Base-by-base conservation (phyloP, 2,888 invertebrate genomes). In the Rotaria magnacalcarata region DNA sequence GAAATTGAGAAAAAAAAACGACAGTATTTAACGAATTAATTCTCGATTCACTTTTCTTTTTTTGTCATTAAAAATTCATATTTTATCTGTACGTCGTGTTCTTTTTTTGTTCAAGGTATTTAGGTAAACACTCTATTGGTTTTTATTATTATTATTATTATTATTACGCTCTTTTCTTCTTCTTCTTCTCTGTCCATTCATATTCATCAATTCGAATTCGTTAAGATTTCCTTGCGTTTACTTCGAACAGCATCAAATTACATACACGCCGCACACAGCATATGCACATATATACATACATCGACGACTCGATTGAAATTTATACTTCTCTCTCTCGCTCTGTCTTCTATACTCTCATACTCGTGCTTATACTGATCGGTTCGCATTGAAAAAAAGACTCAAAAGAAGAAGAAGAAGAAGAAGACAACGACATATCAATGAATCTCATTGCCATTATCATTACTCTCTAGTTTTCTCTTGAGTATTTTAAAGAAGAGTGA, bases 161-260 rank as follows among this genome's bases (percentile, higher is more conserved):
- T 54, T 54, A 54, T 54, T 54, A 54, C 54, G 3, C 21, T 16
- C 34, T 67, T 34, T 67, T 27, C 67, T 67, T 67, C 67, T 67
- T 67, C 67, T 67, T 67, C 67, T 11, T 34, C 67, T 27, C 27
- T 34, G 24, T 24, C 8, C 6, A 56, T 56, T 56, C 56, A 56
- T 21, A 67, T 67, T 34, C 67, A 67, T 67, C 34, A 67, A 67
- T 67, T 6, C 67, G 34, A 67, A 41, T 67, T 67, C 67, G 67
- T 67, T 67, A 67, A 67, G 67, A 67, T 67, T 34, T 67, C 34
- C 67, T 67, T 67, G 67, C 34, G 16, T 11, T 67, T 41, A 67
- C 27, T 41, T 67, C 67, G 67, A 41, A 67, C 67, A 67, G 67
- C 34, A 19, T 67, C 67, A 67, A 67, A 67, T 67, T 67, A 67